Evolutionary conservation across 1,140 invertebrate genomes (phyloP), one percentile per base, ranked within the genome.

Genomic region (Lucilia sericata): DNA sequence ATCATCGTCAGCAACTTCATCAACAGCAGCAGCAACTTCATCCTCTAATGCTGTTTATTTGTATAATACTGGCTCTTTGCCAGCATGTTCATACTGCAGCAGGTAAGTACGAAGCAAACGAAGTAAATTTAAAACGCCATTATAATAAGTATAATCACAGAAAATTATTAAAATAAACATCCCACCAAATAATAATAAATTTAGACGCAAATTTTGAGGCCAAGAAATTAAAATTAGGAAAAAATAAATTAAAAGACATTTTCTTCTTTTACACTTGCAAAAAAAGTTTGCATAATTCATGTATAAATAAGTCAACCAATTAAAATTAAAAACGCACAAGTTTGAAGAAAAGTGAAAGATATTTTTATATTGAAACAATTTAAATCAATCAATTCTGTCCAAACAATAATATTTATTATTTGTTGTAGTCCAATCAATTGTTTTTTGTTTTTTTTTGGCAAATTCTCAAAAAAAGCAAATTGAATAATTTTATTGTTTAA

Each of bases 1-100:
- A 78, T n/a, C 34, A 42, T 0, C 75, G 42, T 5, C 75, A n/a
- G 3, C 75, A 47, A 7, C 75, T 7, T 2, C 0, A 60, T 5
- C 55, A 70, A 4, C 65, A 78, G 17, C 76, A 49, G n/a, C 36
- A 49, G 19, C 42, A 19, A n/a, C 76, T 25, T 21, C 65, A 70
- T 19, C 65, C 65, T 70, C 65, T 70, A 5, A 70, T 70, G 8
- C 8, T 70, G 65, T 21, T 70, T 70, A 12, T 70, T 21, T 70
- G 10, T 70, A 70, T 80, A 21, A 49, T 80, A 25, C 76, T 80
- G 76, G 76, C 76, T 49, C 76, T 80, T 49, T n/a, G 76, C 76
- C 76, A 80, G 21, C 14, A 49, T 49, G 76, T 25, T 49, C 47
- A 80, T 80, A 49, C 76, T 47, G 76, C 76, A 49, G 76, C 76